Evolutionary conservation across 2,113 vertebrate species (phyloP).

Genomic region (Parus major): DNA sequence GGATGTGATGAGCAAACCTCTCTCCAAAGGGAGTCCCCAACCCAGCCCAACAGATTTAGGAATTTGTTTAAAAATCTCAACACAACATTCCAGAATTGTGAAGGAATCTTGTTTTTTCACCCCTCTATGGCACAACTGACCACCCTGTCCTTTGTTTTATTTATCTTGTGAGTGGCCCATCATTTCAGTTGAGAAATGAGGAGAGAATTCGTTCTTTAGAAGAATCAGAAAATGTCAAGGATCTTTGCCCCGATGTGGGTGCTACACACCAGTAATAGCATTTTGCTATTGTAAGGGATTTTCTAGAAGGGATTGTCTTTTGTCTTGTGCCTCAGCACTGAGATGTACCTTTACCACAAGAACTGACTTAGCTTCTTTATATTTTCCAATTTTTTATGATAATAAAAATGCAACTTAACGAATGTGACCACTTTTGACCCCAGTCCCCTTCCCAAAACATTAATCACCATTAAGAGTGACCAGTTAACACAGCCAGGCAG

Average conservation of each 20-base stretch:
- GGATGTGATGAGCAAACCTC: background rate
- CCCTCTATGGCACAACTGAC: background rate
- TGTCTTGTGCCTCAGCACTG: constrained; percentile 11
- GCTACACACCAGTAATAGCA: constrained; percentile 57
- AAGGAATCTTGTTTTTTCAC: background rate
- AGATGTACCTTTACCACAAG: background rate
- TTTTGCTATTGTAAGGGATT: constrained; percentile 54
- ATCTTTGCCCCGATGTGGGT: constrained; percentile 63
- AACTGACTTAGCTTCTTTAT: constrained; percentile 31
- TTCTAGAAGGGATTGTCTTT: background rate
- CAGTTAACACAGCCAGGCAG: background rate
- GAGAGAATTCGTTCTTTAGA: constrained; percentile 62
- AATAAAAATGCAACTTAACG: constrained; percentile 39
- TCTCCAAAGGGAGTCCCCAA: fast-evolving
- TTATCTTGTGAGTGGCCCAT: background rate
- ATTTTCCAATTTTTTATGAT: background rate
- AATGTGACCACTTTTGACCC: background rate
- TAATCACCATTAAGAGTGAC: background rate
- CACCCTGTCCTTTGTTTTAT: background rate
- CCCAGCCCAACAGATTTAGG: background rate
- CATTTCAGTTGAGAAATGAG: constrained; percentile 59
- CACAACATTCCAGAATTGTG: background rate
- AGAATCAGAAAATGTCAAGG: constrained; percentile 39
- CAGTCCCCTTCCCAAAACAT: background rate
- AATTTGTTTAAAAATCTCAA: background rate